Percentiles rank a stretch among this genome's conserved stretches.
These are phyloP conservation scores for Oceanodroma tethys DNA, from an alignment of 2,113 vertebrate genomes.

Conservation along the genomic window DNA sequence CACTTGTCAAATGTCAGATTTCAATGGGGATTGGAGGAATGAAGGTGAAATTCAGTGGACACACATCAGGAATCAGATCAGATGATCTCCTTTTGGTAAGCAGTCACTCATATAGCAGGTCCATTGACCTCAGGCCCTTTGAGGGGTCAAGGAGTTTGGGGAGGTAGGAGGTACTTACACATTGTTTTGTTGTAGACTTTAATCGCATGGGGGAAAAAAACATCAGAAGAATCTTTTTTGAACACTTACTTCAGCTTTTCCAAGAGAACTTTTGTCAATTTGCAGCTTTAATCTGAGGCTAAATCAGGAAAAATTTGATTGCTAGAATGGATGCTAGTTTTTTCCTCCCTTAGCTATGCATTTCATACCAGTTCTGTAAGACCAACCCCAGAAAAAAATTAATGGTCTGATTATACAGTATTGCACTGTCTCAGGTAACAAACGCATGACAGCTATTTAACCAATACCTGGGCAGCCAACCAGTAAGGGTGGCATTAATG, in stretches of 20 bases:
- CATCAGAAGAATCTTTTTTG: background rate
- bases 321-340: background rate
- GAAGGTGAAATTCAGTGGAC: background rate
- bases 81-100: background rate
- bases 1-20: background rate
- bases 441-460: constrained; percentile 58
- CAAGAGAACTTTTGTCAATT: background rate
- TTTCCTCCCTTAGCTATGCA: background rate
- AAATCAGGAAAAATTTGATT: background rate
- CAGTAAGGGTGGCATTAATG: constrained; percentile 66
- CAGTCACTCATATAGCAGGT: background rate
- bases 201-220: rapidly evolving
- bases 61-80: background rate
- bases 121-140: background rate
- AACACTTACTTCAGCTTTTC: background rate
- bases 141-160: background rate
- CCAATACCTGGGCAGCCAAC: constrained; percentile 60
- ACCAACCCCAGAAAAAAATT: constrained; percentile 50
- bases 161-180: background rate
- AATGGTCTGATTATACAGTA: constrained; percentile 45
- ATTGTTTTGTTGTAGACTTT: background rate
- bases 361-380: constrained; percentile 16
- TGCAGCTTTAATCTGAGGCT: background rate
- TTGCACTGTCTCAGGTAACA: constrained; percentile 46
- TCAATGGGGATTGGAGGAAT: background rate